Percentiles rank a stretch among this genome's conserved stretches.
Evolutionary conservation across 1,140 invertebrate genomes (phyloP).

Genomic region (Magallana ariakensis): DNA sequence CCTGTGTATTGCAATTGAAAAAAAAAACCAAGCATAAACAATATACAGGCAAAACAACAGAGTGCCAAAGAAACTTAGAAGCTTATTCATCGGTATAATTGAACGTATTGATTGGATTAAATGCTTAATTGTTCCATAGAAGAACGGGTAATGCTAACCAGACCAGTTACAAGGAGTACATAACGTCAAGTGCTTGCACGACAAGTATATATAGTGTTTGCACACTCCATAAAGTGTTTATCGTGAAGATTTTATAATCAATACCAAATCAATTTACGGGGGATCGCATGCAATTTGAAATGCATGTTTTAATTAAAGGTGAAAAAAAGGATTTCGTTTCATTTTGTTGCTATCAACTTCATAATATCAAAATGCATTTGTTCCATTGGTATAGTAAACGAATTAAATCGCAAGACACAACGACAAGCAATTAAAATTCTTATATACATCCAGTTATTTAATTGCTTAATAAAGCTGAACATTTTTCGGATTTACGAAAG

Average conservation of each 20-base stretch:
- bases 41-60: background rate
- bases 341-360: too few relatives aligned
- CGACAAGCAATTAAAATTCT: too few relatives aligned
- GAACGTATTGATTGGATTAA: constrained; percentile 18
- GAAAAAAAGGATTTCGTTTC: too few relatives aligned
- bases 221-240: background rate
- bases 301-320: too few relatives aligned
- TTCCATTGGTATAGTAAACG: too few relatives aligned
- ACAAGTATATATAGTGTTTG: background rate
- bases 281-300: too few relatives aligned
- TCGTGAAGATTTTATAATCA: background rate
- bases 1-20: background rate
- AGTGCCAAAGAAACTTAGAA: background rate
- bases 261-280: too few relatives aligned
- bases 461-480: too few relatives aligned
- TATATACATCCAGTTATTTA: too few relatives aligned
- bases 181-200: background rate
- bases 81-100: constrained; percentile 16
- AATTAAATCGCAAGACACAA: too few relatives aligned
- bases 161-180: background rate
- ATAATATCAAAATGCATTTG: too few relatives aligned
- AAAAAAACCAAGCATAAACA: background rate
- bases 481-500: too few relatives aligned
- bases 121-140: constrained; percentile 5
- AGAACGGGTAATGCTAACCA: background rate